phyloP scores from a whole-genome alignment of 2,797 vertebrate genomes.

The Petrocephalus sullivani region DNA sequence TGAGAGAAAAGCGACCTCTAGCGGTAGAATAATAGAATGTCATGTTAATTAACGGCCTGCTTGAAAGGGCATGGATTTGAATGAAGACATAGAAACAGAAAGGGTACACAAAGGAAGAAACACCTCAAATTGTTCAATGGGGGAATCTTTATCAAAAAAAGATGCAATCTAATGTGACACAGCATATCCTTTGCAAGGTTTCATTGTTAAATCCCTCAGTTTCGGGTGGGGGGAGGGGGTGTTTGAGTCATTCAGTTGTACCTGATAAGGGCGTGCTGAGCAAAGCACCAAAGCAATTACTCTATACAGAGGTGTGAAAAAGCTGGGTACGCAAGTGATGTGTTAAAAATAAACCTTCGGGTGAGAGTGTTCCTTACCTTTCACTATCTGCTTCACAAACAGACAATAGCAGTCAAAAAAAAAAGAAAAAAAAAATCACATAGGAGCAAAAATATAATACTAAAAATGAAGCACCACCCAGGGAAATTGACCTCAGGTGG shows the following conservation, averaged over 20 bases:
- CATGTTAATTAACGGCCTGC: not conserved
- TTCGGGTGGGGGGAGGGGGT: not conserved
- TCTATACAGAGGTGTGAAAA: slow-evolving; percentile 1
- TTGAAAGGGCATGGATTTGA: not conserved
- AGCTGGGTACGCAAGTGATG: not conserved
- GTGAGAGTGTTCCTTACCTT: not conserved
- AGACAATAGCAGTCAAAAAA: not conserved
- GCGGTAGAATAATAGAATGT: not conserved
- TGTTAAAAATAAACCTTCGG: not conserved
- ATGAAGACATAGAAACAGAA: not conserved
- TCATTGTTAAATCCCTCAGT: not conserved
- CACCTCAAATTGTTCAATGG: not conserved
- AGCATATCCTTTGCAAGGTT: not conserved
- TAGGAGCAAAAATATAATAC: not conserved
- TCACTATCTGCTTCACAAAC: not conserved
- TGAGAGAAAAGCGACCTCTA: not conserved
- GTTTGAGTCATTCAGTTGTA: not conserved
- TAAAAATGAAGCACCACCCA: not conserved
- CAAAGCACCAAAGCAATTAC: slow-evolving; percentile 12
- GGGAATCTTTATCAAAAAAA: not conserved
- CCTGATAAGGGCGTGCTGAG: not conserved
- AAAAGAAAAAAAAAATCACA: not conserved
- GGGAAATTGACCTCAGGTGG: too few species aligned
- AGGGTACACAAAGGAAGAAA: not conserved
- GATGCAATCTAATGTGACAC: not conserved